Evolutionary conservation across 2,888 invertebrate species (phyloP).

Genomic region (Coremacera marginata): DNA sequence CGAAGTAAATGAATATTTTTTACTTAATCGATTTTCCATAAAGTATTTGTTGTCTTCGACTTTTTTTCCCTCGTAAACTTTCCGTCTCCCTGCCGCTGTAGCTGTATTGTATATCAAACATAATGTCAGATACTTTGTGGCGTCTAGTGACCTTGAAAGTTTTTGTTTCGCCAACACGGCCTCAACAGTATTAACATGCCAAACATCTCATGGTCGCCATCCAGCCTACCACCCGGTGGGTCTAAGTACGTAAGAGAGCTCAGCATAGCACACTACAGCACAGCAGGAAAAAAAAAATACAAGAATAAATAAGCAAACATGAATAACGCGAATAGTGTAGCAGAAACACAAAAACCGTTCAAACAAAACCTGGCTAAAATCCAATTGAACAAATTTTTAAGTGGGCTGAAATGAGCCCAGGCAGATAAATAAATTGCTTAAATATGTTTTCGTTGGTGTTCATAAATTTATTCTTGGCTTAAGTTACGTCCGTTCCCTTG

Average conservation of each 20-base stretch:
- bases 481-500: not conserved
- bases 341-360: not conserved
- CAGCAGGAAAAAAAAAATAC: not conserved
- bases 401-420: not conserved
- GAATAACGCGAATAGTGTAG: not conserved
- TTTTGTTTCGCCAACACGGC: not conserved
- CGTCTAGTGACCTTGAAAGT: constrained; percentile 7
- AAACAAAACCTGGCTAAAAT: constrained; percentile 12
- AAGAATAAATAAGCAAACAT: too few relatives aligned
- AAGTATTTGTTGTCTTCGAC: constrained; percentile 22
- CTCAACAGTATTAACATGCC: not conserved
- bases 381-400: constrained; percentile 4
- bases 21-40: constrained; percentile 18
- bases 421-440: not conserved
- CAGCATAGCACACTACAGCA: not conserved
- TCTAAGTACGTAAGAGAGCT: not conserved
- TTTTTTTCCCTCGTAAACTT: not conserved
- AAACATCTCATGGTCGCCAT: not conserved
- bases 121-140: not conserved
- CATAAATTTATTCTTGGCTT: not conserved
- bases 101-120: not conserved
- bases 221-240: not conserved
- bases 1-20: not conserved
- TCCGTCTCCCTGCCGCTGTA: not conserved
- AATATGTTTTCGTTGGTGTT: constrained; percentile 10